These are phyloP conservation scores for Holacanthus passer DNA, from an alignment of 2,113 vertebrate species.

Conservation along the genomic window DNA sequence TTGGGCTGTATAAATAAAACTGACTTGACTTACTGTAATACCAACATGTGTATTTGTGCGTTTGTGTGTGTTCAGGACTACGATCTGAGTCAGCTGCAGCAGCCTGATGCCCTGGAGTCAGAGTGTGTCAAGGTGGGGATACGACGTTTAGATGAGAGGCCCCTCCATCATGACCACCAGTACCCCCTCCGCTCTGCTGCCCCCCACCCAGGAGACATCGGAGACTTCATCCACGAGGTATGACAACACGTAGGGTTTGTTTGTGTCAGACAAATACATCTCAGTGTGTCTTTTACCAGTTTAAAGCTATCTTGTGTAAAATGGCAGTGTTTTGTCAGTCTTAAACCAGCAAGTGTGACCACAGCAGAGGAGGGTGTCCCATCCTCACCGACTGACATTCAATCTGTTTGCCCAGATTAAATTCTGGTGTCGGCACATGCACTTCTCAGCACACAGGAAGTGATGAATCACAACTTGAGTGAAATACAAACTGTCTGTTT, in stretches of 20 bases:
- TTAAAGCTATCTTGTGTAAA: neutral
- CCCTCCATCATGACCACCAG: conserved; percentile 95
- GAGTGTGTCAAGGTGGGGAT: conserved; percentile 96
- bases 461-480: conserved; percentile 37
- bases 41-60: neutral
- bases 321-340: neutral
- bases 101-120: conserved; percentile 95
- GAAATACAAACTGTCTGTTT: conserved; percentile 44
- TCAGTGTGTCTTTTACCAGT: neutral
- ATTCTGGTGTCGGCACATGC: conserved; percentile 7
- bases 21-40: neutral
- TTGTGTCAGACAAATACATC: neutral
- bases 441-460: conserved; percentile 39
- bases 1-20: neutral
- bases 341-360: conserved; percentile 14
- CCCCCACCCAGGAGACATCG: conserved; percentile 97
- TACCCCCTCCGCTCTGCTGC: conserved; percentile 95
- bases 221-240: conserved; percentile 99
- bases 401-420: conserved; percentile 7
- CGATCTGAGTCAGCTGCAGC: conserved; percentile 98
- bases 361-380: conserved; percentile 2
- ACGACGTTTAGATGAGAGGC: conserved; percentile 94
- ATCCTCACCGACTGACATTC: conserved; percentile 10
- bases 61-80: conserved; percentile 89
- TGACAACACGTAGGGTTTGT: neutral